Evolutionary conservation across 1,140 invertebrate species (phyloP), one percentile per base, ranked within the genome.

Genomic region (Hetaerina americana): DNA sequence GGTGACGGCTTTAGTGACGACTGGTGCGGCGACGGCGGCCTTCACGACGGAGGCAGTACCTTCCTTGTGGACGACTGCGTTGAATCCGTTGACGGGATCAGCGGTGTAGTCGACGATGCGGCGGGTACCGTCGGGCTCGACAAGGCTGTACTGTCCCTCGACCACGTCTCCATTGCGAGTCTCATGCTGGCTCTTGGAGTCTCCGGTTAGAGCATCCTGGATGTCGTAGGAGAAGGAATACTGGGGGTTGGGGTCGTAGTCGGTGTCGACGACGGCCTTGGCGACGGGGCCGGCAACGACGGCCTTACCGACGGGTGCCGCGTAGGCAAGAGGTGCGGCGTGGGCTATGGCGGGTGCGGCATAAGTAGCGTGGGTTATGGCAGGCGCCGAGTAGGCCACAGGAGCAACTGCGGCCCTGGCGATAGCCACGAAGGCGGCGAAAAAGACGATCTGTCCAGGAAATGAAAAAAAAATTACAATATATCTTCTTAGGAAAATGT

Each of bases 41-140:
- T 76, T 73, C 66, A 76, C 74, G n/a, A 74, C 75, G n/a, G 74
- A 70, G 24, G 82, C 79, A 1, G 83, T 81, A n/a, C n/a, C n/a
- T 76, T 88, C 85, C 5, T 84, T 82, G 68, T 83, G 83, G 6
- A 91, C 85, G 25, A 87, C 80, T 0, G 89, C 89, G 79, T 89
- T 86, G 79, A 90, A 89, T 74, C 89, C 89, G 76, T 84, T 87
- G 77, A 90, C 84, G 24, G 87, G 84, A 76, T 90, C 89, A 71
- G 89, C 88, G 40, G 87, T 89, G 81, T 91, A 92, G 29, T 89
- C 86, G 68, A 90, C 89, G 74, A 87, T 87, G 73, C 89, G 85
- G 75, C 85, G 82, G 75, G 85, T 88, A 57, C 89, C 89, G 77
- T 92, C 82, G 5, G 84, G 79, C 28, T 85, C 83, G 72, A 87